Base-by-base conservation (phyloP, 1,140 invertebrate species). In the Eriosoma lanigerum region DNA sequence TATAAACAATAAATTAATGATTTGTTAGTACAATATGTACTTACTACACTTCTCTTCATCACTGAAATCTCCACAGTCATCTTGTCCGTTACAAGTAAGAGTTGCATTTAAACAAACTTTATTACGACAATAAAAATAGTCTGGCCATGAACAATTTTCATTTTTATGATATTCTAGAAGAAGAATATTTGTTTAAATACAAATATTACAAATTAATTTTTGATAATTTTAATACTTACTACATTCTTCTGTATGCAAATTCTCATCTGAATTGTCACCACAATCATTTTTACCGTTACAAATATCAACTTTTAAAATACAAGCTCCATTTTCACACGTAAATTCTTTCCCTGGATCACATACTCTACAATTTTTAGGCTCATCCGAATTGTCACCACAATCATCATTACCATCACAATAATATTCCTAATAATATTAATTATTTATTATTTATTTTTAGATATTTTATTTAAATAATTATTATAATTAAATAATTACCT, bases 51-150 rank as follows among this genome's bases (percentile, higher is more conserved):
- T 85, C 50, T 84, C 85, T 86, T 92, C 91, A 83, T 94, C 93
- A 54, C 89, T 90, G 81, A 86, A 90, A 84, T 94, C 93, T 0
- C 87, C 88, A 85, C 94, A 96, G 85, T 96, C 91, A 84, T 92
- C 88, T 68, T 90, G 86, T 1, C 91, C 90, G 86, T 96, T 90
- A 85, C 94, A 96, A 1, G 92, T 83, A 21, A 90, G 84, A n/a
- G 88, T 88, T 21, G 88, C 88, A 17, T 90, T 87, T 44, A 94
- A 86, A 84, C 93, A 94, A n/a, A 89, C 87, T 1, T 90, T 89
- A 82, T 87, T 89, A 56, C 86, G 85, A 83, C 93, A 94, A 29
- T 85, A 86, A 84, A 88, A 93, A 82, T 88, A 84, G 19, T 84
- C 83, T 6, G 81, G 81, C 15, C 83, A 82, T 12, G 50, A 50